A percentile compares a stretch with the other conserved stretches of the same genome.
phyloP scores from a whole-genome alignment of 2,113 vertebrate species.

The Cephalophus harveyi region DNA sequence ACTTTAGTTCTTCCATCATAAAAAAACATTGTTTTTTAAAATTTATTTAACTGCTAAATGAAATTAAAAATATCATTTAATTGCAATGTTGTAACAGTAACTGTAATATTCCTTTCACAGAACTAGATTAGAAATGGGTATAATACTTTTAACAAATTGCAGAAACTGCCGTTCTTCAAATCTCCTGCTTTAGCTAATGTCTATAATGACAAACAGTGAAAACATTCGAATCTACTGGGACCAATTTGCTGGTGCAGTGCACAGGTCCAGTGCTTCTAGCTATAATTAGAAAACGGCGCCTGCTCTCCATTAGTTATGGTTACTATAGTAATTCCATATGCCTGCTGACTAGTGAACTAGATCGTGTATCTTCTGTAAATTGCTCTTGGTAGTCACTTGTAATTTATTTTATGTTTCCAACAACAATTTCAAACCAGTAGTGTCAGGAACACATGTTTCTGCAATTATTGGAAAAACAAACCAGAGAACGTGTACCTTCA shows the following conservation, averaged over 20 bases:
- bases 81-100: conserved; percentile 58
- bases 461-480: conserved; percentile 50
- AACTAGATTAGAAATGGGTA: conserved; percentile 61
- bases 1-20: background rate
- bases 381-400: conserved; percentile 63
- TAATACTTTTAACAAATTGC: conserved; percentile 74
- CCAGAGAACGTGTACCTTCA: background rate
- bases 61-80: conserved; percentile 50
- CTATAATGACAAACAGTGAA: conserved; percentile 74
- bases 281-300: conserved; percentile 75
- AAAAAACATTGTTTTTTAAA: background rate
- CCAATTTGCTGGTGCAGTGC: conserved; percentile 85
- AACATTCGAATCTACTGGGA: conserved; percentile 76
- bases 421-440: conserved; percentile 47
- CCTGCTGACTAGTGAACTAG: conserved; percentile 66
- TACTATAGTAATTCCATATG: conserved; percentile 82
- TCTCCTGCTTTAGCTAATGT: conserved; percentile 64
- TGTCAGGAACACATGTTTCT: conserved; percentile 62
- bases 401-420: conserved; percentile 72
- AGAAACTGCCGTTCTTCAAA: conserved; percentile 72
- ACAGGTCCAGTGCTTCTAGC: conserved; percentile 73
- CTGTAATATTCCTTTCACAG: conserved; percentile 51
- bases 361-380: conserved; percentile 66
- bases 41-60: background rate
- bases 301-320: conserved; percentile 75